A percentile compares a stretch with the other conserved stretches of the same genome.
Conservation (phyloP, 2,888 invertebrate species). For the Philaethria dido region DNA sequence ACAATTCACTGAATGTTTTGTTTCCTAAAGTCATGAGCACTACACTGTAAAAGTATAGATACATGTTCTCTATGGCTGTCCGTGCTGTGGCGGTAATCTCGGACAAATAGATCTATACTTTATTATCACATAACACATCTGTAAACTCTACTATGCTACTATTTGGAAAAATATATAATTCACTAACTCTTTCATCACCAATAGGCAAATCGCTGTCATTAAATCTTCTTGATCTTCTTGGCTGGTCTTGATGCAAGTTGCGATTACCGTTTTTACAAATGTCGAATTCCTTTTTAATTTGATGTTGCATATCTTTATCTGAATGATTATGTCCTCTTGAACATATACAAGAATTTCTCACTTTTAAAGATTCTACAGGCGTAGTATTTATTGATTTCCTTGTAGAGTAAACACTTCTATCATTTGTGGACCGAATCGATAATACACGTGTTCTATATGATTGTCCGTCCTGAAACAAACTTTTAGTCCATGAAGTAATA, state of each 20-base stretch:
- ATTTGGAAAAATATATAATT: constrained; percentile 77
- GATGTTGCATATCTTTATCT: constrained; percentile 60
- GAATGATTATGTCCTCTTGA: constrained; percentile 55
- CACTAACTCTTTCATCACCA: constrained; percentile 73
- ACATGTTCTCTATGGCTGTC: neutral
- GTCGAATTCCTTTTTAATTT: constrained; percentile 52
- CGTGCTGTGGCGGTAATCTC: neutral
- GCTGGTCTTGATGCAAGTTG: constrained; percentile 40
- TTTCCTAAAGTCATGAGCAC: constrained; percentile 2
- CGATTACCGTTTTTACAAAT: constrained; percentile 50
- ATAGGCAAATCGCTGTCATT: constrained; percentile 58
- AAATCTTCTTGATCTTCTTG: constrained; percentile 50
- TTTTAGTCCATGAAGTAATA: neutral
- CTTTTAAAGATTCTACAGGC: constrained; percentile 59
- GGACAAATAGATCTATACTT: constrained; percentile 60
- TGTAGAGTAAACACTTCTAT: constrained; percentile 65
- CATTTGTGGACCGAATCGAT: constrained; percentile 75
- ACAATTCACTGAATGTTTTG: constrained; percentile 1
- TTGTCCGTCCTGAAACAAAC: constrained; percentile 70
- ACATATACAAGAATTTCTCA: constrained; percentile 64
- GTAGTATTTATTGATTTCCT: constrained; percentile 69
- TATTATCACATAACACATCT: constrained; percentile 73
- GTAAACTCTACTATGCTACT: constrained; percentile 77
- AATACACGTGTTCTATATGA: constrained; percentile 74
- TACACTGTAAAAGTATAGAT: neutral